Conservation (phyloP, 37 sponge, comb jelly and placozoan species). For the Halichondria panicea region DNA sequence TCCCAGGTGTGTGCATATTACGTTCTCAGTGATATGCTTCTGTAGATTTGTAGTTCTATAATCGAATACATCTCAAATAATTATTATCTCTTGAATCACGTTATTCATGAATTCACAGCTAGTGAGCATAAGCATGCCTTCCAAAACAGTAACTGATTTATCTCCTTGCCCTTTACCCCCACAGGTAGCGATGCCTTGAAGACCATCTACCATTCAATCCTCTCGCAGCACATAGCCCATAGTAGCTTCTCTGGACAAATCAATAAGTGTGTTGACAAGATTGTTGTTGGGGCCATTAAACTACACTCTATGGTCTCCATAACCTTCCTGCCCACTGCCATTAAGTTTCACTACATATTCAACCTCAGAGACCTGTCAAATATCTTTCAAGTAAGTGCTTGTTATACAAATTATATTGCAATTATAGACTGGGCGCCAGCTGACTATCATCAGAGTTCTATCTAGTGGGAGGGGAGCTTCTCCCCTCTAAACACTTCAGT, state of each 20-base stretch:
- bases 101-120: no score
- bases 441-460: no score
- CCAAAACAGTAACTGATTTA: no score
- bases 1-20: constrained; percentile 61
- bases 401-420: no score
- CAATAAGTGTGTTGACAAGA: constrained; percentile 72
- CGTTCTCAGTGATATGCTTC: not conserved
- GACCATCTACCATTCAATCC: constrained; percentile 94
- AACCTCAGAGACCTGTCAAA: constrained; percentile 97
- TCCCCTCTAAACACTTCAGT: no score
- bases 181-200: constrained; percentile 68
- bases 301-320: constrained; percentile 84
- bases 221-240: constrained; percentile 74
- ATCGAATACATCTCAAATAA: not conserved
- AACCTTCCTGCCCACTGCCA: constrained; percentile 96
- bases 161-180: not conserved
- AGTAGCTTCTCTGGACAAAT: constrained; percentile 60
- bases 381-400: constrained; percentile 87
- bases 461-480: no score
- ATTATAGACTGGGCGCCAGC: no score
- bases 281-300: constrained; percentile 77
- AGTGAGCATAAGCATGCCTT: no score
- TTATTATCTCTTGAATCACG: not conserved
- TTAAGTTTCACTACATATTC: constrained; percentile 99
- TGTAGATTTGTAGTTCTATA: not conserved